A percentile compares a stretch with the other conserved stretches of the same genome.
Conservation (phyloP, 1,140 invertebrate species). For the Leguminivora glycinivorella region DNA sequence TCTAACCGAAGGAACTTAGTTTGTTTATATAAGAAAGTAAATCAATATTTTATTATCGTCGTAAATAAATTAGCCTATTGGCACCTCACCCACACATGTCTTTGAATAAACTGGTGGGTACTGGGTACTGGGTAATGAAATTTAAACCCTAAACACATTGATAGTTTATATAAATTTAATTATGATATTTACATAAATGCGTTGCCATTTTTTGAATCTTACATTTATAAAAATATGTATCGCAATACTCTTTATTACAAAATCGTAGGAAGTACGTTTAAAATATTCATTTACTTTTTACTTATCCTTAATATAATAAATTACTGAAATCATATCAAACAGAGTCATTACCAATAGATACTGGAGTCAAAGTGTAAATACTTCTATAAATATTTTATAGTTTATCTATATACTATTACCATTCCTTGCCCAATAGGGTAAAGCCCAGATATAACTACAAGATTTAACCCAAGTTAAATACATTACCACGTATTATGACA, state of each 20-base stretch:
- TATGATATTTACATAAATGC: too few relatives aligned
- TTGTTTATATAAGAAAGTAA: constrained; percentile 3
- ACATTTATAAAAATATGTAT: too few relatives aligned
- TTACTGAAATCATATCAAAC: too few relatives aligned
- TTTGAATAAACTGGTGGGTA: background rate
- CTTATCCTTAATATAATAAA: too few relatives aligned
- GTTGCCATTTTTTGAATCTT: too few relatives aligned
- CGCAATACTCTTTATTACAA: too few relatives aligned
- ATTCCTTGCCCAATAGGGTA: background rate
- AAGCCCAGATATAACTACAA: background rate
- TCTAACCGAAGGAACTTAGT: background rate
- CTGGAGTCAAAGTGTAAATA: background rate
- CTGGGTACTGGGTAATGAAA: too few relatives aligned
- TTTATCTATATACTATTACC: background rate
- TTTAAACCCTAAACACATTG: too few relatives aligned
- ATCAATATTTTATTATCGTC: background rate
- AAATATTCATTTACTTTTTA: too few relatives aligned
- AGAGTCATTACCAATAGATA: too few relatives aligned
- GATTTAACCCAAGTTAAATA: background rate
- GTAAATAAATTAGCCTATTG: constrained; percentile 2
- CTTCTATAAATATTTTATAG: background rate
- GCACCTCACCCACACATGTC: background rate
- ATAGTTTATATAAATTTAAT: too few relatives aligned
- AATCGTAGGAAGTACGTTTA: too few relatives aligned
- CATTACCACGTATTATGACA: constrained; percentile 21